Percentiles rank a stretch among this genome's conserved stretches.
Conservation (phyloP, 2,113 vertebrate species). For the Pseudorectes ferrugineus region DNA sequence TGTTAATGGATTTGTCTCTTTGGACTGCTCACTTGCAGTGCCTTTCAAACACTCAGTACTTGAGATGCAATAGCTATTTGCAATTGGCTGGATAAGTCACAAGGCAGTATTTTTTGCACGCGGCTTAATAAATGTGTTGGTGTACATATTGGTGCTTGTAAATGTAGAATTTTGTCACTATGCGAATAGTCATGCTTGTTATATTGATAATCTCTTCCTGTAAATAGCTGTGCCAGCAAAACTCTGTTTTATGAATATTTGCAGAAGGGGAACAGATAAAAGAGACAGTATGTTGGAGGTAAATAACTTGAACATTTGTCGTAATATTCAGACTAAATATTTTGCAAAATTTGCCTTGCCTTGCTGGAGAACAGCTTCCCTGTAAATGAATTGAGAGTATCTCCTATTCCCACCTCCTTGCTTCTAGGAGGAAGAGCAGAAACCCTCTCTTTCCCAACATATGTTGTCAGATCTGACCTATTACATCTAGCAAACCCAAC, state of each 20-base stretch:
- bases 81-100: background rate
- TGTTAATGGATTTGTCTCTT: conserved; percentile 21
- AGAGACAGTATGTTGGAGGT: background rate
- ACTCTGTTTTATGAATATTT: background rate
- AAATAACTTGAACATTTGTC: conserved; percentile 3
- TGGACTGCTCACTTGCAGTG: background rate
- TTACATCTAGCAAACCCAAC: background rate
- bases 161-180: background rate
- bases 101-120: background rate
- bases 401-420: background rate
- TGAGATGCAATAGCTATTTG: background rate
- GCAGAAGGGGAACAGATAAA: background rate
- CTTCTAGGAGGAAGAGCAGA: background rate
- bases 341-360: background rate
- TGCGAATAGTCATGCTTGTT: conserved; percentile 7
- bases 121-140: background rate
- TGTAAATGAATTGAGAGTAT: background rate
- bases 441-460: background rate
- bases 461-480: background rate
- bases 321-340: background rate
- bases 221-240: background rate
- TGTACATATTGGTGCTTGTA: background rate
- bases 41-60: background rate
- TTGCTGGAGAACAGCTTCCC: background rate
- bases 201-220: background rate